These are phyloP conservation scores for Trichacis sp. DNA, from an alignment of 2,888 invertebrate genomes.

Conservation along the genomic window DNA sequence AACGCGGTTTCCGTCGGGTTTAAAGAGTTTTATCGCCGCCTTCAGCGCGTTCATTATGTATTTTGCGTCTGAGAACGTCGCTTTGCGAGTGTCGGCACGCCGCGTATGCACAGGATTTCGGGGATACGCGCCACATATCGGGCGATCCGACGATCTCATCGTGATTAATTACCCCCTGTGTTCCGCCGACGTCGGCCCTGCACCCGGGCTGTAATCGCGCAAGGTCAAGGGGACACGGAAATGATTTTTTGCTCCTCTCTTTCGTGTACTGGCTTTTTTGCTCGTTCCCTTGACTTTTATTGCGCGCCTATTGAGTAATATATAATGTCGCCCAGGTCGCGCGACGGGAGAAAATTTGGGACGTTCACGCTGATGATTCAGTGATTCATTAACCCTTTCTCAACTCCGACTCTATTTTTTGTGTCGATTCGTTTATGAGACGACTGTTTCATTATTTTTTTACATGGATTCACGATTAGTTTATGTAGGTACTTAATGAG, in stretches of 20 bases:
- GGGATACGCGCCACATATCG: slow-evolving; percentile 43
- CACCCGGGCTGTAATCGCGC: slow-evolving; percentile 34
- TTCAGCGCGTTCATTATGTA: slow-evolving; percentile 33
- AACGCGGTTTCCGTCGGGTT: neutral
- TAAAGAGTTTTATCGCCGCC: slow-evolving; percentile 1
- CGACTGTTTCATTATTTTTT: too few relatives aligned
- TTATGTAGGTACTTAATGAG: too few relatives aligned
- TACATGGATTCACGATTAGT: too few relatives aligned
- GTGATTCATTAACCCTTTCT: too few relatives aligned
- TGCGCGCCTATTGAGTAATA: neutral
- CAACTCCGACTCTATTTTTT: too few relatives aligned
- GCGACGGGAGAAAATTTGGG: too few relatives aligned
- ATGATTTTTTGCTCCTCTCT: slow-evolving; percentile 37
- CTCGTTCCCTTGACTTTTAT: neutral
- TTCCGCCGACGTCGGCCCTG: slow-evolving; percentile 53
- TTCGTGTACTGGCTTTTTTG: slow-evolving; percentile 23
- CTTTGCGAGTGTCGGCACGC: slow-evolving; percentile 37
- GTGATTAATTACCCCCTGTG: slow-evolving; percentile 65
- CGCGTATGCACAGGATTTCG: slow-evolving; percentile 39
- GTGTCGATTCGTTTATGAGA: too few relatives aligned
- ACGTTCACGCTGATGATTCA: too few relatives aligned
- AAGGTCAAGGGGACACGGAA: slow-evolving; percentile 37
- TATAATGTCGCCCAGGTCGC: too few relatives aligned
- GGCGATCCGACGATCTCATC: slow-evolving; percentile 57
- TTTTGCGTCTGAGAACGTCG: slow-evolving; percentile 25